Base-by-base conservation (phyloP, 2,797 vertebrate genomes). In the Sparus aurata region DNA sequence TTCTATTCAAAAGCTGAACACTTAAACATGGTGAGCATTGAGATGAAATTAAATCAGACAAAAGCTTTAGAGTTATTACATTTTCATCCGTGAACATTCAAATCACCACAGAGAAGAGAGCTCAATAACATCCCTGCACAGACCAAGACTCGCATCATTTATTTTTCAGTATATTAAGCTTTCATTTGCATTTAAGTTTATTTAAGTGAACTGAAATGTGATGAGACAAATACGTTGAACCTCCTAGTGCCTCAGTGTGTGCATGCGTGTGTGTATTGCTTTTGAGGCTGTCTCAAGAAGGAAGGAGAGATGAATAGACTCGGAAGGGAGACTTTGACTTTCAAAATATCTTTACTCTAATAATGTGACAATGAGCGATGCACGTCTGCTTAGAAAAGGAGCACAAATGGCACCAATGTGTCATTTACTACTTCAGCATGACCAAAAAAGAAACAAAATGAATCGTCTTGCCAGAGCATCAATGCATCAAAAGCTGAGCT, bases 31-130 rank as follows among this genome's bases (percentile, higher is more conserved):
- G 68, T 68, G 49, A 73, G 34, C 25, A 11, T 8, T 0, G 15
- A 46, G 58, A 15, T 52, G 64, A 72, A 76, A 79, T 38, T 71
- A 27, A 66, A 57, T 59, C 50, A 41, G 57, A 68, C 57, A 49
- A 16, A 68, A 50, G 45, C 61, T 25, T 57, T 10, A 20, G 45
- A 25, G 27, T 68, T 54, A 60, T 16, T 60, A 69, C 18, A 38
- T 60, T n/a, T 67, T 55, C 15, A 61, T 49, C 69, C 66, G 54
- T 53, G 11, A 55, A 73, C 27, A 60, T 8, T 30, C 11, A 53
- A 72, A 75, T 65, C 46, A 47, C 4, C 55, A 46, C 58, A 53
- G 10, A 49, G n/a, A 69, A 12, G n/a, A 9, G 45, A 63, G 22
- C 18, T 62, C 30, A 16, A 10, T 13, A 71, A 62, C 22, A 34